Evolutionary conservation across 2,888 invertebrate species (phyloP).

Genomic region (Cataglyphis rosenhaueri): DNA sequence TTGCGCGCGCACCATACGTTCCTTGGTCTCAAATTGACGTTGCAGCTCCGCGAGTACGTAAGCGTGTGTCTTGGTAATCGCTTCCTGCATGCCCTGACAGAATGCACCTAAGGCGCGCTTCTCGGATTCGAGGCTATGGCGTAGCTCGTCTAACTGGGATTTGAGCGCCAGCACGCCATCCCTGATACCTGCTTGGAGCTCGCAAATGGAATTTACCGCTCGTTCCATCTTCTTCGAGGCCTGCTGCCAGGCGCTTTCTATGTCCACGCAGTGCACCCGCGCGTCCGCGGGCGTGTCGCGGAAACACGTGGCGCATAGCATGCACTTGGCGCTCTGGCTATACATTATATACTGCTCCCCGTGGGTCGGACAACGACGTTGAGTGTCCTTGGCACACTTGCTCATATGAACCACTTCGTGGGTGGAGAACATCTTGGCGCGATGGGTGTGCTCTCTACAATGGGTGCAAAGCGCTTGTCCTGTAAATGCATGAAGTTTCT

Average conservation of each 20-base stretch:
- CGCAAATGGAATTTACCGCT: constrained; percentile 86
- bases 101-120: constrained; percentile 89
- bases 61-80: constrained; percentile 89
- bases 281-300: constrained; percentile 90
- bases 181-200: constrained; percentile 89
- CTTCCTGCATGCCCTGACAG: constrained; percentile 89
- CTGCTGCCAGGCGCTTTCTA: constrained; percentile 91
- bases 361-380: constrained; percentile 89
- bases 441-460: constrained; percentile 91
- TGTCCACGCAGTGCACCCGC: constrained; percentile 90
- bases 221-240: constrained; percentile 90
- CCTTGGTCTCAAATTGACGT: constrained; percentile 87
- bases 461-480: constrained; percentile 90
- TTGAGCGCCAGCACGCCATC: constrained; percentile 90
- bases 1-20: constrained; percentile 87
- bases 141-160: constrained; percentile 89
- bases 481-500: constrained; percentile 74
- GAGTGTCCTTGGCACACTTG: constrained; percentile 89
- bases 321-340: constrained; percentile 89
- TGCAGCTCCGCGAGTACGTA: constrained; percentile 89
- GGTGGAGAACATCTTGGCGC: constrained; percentile 92
- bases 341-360: constrained; percentile 92
- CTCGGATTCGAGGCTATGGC: constrained; percentile 89
- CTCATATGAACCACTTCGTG: constrained; percentile 91
- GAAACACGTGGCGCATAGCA: constrained; percentile 92